These are phyloP conservation scores for Polyergus mexicanus DNA, from an alignment of 1,140 invertebrate species.

Conservation along the genomic window DNA sequence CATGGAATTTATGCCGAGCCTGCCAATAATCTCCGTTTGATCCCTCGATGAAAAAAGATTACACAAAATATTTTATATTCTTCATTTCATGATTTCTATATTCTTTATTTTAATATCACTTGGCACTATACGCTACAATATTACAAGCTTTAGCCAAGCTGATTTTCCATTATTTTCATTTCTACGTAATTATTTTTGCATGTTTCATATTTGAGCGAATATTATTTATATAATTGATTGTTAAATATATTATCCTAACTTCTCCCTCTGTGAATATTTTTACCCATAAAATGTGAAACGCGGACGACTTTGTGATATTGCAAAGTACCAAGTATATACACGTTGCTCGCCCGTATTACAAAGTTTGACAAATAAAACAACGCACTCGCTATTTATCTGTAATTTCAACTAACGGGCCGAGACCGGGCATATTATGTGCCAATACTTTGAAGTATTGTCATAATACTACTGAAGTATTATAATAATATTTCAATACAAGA, in stretches of 20 bases:
- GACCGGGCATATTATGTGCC: slow-evolving; percentile 38
- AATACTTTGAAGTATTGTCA: slow-evolving; percentile 47
- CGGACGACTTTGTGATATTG: slow-evolving; percentile 15
- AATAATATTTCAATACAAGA: background rate
- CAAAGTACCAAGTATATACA: too few relatives aligned
- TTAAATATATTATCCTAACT: background rate
- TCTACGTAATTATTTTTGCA: slow-evolving; percentile 14
- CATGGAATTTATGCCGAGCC: too few relatives aligned
- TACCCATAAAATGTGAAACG: slow-evolving; percentile 10
- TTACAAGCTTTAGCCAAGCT: background rate
- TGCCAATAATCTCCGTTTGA: background rate
- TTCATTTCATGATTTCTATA: background rate
- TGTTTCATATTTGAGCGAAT: background rate
- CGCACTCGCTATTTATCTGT: slow-evolving; percentile 38
- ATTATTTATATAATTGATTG: slow-evolving; percentile 54
- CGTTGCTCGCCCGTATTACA: background rate
- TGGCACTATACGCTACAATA: background rate
- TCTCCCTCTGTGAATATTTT: background rate
- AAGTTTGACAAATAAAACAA: slow-evolving; percentile 53
- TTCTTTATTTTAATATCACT: background rate
- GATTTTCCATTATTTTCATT: slow-evolving; percentile 6
- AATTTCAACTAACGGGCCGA: slow-evolving; percentile 41
- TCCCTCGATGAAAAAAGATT: background rate
- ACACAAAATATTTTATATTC: background rate
- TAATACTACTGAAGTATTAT: too few relatives aligned